phyloP scores from a whole-genome alignment of 2,113 vertebrate genomes.

The Phalacrocorax pelagicus region DNA sequence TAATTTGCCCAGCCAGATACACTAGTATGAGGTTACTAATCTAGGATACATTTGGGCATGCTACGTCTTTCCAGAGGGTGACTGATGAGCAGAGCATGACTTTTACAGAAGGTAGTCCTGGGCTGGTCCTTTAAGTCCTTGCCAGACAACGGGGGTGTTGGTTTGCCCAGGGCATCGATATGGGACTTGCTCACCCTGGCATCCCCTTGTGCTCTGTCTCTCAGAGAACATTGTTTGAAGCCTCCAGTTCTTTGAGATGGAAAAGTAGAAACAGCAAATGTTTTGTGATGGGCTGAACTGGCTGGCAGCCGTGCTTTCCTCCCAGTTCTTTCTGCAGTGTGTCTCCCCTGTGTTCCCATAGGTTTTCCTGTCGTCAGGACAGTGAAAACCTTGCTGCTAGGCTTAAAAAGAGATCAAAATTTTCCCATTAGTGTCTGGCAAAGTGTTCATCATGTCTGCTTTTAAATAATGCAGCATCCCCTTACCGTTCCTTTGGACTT shows the following conservation, averaged over 20 bases:
- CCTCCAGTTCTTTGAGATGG: background rate
- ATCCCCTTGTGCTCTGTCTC: background rate
- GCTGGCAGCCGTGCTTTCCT: background rate
- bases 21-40: background rate
- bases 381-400: background rate
- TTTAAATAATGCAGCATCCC: background rate
- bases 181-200: background rate
- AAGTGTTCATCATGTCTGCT: background rate
- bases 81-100: background rate
- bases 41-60: background rate
- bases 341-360: background rate
- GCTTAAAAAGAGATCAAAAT: background rate
- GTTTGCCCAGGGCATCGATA: background rate
- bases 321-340: background rate
- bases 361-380: background rate
- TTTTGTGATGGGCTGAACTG: background rate
- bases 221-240: background rate
- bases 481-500: background rate
- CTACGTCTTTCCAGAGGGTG: background rate
- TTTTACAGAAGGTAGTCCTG: background rate
- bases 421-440: background rate
- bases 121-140: background rate
- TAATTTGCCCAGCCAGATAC: background rate
- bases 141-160: background rate
- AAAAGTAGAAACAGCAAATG: background rate